Evolutionary conservation across 2,113 vertebrate genomes (phyloP), one percentile per base, ranked within the genome.

Genomic region (Phrynocephalus versicolor): DNA sequence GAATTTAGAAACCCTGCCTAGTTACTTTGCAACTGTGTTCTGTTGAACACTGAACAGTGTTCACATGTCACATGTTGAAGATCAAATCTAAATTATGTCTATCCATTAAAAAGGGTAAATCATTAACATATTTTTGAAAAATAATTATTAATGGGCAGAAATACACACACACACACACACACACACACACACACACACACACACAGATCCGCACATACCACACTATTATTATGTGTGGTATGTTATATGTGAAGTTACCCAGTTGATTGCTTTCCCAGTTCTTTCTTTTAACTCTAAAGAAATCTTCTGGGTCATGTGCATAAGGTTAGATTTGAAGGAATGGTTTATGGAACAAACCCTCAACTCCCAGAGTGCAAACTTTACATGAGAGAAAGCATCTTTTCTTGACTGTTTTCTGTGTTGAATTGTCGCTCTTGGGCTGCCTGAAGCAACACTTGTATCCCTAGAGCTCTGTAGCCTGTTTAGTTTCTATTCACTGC

Each of bases 401-500:
- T 55, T 83, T 0, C 65, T 57, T 58, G 77, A 64, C 19, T 3
- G 0, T 14, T 57, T 51, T 16, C 0, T n/a, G 76, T 45, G 87
- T 88, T 37, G 90, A 0, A n/a, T 57, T 5, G 82, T 69, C 58
- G 93, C 92, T 88, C 79, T 41, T 35, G 2, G 91, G 33, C 86
- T 89, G 87, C 90, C 90, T 5, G 0, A 78, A 81, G 91, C 90
- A 88, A 0, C 0, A 30, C 70, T 41, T 57, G 91, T 89, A 77
- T 74, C 89, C 93, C 89, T 77, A 0, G 84, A 85, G 93, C 90
- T 2, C 79, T 82, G 88, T 77, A 88, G 55, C 71, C 77, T 87
- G 87, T 81, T 55, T 3, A 72, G 64, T 93, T 91, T 77, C 87
- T 90, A 33, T 85, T 39, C 8, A 30, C 83, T 95, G 88, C 84